phyloP scores from a whole-genome alignment of 2,888 invertebrate species.

The Phanerotoma sp. region DNA sequence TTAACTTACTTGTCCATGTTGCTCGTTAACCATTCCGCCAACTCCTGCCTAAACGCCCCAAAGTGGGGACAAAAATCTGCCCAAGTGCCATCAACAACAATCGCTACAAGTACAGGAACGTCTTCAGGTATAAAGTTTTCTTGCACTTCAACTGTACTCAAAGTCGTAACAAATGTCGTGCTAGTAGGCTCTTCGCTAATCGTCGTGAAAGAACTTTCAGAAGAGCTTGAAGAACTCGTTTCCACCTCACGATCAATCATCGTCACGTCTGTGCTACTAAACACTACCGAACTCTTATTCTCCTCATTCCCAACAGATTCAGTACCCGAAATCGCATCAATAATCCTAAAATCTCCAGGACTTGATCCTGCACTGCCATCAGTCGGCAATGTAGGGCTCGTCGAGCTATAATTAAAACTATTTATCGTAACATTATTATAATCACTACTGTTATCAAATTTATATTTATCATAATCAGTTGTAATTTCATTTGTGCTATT shows the following conservation, averaged over 20 bases:
- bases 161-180: conserved; percentile 6
- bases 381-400: too few species aligned
- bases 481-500: neutral
- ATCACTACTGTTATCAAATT: too few species aligned
- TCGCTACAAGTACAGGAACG: conserved; percentile 42
- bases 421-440: neutral
- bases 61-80: conserved; percentile 45
- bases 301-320: neutral
- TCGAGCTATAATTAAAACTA: neutral
- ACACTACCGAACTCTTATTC: too few species aligned
- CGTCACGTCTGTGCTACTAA: too few species aligned
- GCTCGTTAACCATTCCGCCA: conserved; percentile 41
- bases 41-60: conserved; percentile 36
- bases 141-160: neutral
- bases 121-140: conserved; percentile 34
- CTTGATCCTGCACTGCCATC: too few species aligned
- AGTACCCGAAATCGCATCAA: neutral
- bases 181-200: too few species aligned
- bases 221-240: too few species aligned
- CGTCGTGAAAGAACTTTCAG: too few species aligned
- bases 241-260: too few species aligned
- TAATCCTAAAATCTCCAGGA: too few species aligned
- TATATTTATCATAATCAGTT: too few species aligned
- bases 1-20: conserved; percentile 42
- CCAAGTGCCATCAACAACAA: conserved; percentile 45